Base-by-base conservation (phyloP, 2,888 invertebrate species). In the Hoplodrina ambigua region DNA sequence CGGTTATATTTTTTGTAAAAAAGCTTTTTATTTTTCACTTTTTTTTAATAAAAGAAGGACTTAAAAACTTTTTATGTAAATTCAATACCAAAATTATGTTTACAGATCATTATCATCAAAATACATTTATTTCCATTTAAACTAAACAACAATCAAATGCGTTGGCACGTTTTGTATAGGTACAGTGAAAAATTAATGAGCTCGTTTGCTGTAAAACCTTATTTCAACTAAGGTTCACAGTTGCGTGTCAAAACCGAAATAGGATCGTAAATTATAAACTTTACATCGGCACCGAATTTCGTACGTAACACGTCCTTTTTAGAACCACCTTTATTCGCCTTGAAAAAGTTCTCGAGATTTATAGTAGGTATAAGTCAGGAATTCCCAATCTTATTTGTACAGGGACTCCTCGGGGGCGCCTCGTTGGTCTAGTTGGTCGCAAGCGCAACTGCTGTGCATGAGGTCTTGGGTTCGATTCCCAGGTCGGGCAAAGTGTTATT, bases 221-320 rank as follows among this genome's bases (percentile, higher is more conserved):
- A 57, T 20, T 44, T 25, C 4, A 17, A 20, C 17, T 13, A 25
- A 53, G 44, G 30, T 50, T 41, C 66, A 63, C 46, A 50, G 25
- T 58, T 2, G 11, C 5, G 33, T 33, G 44, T 44, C 44, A 30
- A 33, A 41, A 52, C 8, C 56, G 33, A 54, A 69, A 81, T 52
- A 13, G 20, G 2, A 37, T 66, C 58, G 56, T 81, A 77, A 81
- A 81, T 72, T 77, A 61, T 68, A 56, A 80, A 77, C 33, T 77
- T 81, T 44, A 59, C 19, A 65, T 41, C 41, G 15, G 25, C 37
- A 19, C 4, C 4, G 30, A 10, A 25, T 53, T 63, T 66, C 41
- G 19, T 33, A 33, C 13, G 54, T 46, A 46, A 41, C 41, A 2
- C 15, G n/a, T 56, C 10, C 13, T 7, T 25, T 25, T 37, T 37